Percentiles rank a stretch among this genome's conserved stretches.
Conservation (phyloP, 2,113 vertebrate genomes). For the Mesoclemmys tuberculata region DNA sequence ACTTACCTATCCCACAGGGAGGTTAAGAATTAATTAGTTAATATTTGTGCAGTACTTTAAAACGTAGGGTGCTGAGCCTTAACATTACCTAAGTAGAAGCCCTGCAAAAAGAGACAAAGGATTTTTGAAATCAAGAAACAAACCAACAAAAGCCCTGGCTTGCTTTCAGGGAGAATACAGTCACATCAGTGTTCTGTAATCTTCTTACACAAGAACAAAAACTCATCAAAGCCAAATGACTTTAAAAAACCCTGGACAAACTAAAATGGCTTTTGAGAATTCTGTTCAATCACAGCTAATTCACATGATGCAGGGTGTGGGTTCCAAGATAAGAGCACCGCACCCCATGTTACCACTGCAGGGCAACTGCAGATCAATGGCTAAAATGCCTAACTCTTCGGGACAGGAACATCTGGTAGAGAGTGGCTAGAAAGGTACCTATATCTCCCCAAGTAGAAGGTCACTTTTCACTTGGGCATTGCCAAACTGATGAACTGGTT, state of each 20-base stretch:
- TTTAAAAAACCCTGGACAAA: background rate
- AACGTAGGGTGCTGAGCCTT: background rate
- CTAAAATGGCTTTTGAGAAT: background rate
- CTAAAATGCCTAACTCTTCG: background rate
- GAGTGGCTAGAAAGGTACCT: background rate
- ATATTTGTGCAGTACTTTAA: background rate
- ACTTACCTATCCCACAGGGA: background rate
- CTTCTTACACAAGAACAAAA: fast-evolving
- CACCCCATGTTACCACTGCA: background rate
- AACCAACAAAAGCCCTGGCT: constrained; percentile 39
- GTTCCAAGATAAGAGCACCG: background rate
- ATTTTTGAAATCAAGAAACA: constrained; percentile 42
- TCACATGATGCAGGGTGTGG: constrained; percentile 3
- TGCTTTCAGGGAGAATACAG: background rate
- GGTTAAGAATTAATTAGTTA: background rate
- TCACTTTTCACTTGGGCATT: fast-evolving
- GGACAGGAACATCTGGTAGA: fast-evolving
- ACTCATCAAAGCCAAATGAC: background rate
- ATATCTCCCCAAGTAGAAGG: constrained; percentile 40
- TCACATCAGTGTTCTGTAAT: background rate
- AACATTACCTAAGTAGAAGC: background rate
- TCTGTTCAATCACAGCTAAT: fast-evolving
- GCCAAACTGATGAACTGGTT: background rate
- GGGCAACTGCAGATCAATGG: background rate
- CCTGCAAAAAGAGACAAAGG: constrained; percentile 16